These are phyloP conservation scores for Himalopsyche phryganea DNA, from an alignment of 1,140 invertebrate species.

Conservation along the genomic window DNA sequence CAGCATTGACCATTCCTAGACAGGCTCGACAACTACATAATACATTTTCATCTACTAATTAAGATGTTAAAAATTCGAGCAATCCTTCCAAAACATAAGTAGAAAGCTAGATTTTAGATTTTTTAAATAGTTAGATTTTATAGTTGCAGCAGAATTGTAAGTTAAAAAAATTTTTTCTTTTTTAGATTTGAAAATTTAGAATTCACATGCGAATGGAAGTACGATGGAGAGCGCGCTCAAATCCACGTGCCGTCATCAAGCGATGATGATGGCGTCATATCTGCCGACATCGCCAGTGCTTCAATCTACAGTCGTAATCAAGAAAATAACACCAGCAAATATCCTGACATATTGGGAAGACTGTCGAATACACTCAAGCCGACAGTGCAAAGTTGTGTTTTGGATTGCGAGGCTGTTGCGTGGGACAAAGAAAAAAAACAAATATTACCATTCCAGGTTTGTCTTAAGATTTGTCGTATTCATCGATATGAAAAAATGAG, in stretches of 20 bases:
- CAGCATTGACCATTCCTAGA: no score
- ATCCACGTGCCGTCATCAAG: slow-evolving; percentile 53
- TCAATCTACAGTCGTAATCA: slow-evolving; percentile 94
- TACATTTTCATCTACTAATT: no score
- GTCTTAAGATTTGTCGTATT: neutral
- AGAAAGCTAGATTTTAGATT: no score
- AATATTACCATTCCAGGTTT: slow-evolving; percentile 92
- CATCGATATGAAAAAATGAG: no score
- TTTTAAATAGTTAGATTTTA: no score
- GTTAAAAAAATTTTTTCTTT: no score
- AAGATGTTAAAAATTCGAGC: no score
- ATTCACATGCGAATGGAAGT: slow-evolving; percentile 99
- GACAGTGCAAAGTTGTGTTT: slow-evolving; percentile 77
- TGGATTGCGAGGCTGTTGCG: slow-evolving; percentile 97
- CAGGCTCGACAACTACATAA: no score
- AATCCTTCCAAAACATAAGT: no score
- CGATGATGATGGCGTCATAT: slow-evolving; percentile 16
- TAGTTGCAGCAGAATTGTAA: no score
- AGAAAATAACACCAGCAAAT: slow-evolving; percentile 97
- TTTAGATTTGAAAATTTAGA: slow-evolving; percentile 78
- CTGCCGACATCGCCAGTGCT: slow-evolving; percentile 36
- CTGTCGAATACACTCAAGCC: slow-evolving; percentile 60
- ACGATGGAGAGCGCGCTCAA: slow-evolving; percentile 98
- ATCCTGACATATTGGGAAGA: slow-evolving; percentile 89
- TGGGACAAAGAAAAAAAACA: slow-evolving; percentile 88